These are phyloP conservation scores for Acleris literana DNA, from an alignment of 2,888 invertebrate species.

Conservation along the genomic window DNA sequence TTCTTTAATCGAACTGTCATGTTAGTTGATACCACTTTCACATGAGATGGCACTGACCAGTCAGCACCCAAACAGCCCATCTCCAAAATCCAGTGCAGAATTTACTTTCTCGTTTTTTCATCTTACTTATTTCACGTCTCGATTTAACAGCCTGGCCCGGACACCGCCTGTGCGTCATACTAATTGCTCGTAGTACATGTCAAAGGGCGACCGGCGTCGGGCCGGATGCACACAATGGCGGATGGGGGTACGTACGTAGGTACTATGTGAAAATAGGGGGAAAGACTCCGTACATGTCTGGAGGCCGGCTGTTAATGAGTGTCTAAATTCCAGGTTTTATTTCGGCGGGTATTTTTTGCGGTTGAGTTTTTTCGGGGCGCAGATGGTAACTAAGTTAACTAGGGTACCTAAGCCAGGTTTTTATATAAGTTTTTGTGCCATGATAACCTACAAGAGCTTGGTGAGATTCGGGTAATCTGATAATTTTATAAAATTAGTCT, in stretches of 20 bases:
- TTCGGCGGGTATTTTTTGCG: constrained; percentile 11
- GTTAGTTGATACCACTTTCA: too few relatives aligned
- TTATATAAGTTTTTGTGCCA: not conserved
- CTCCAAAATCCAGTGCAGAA: not conserved
- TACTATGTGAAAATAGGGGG: constrained; percentile 65
- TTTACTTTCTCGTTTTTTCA: not conserved
- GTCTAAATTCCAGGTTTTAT: constrained; percentile 42
- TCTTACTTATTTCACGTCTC: constrained; percentile 7
- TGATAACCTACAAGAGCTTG: not conserved
- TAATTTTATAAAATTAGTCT: too few relatives aligned
- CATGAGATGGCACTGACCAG: too few relatives aligned
- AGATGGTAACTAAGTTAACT: constrained; percentile 24
- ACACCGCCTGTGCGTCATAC: constrained; percentile 64
- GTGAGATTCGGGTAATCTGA: not conserved
- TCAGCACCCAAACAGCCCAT: too few relatives aligned
- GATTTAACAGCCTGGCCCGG: constrained; percentile 41
- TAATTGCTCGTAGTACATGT: constrained; percentile 82
- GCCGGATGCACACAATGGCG: constrained; percentile 80
- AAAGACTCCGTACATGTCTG: constrained; percentile 64
- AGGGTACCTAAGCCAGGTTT: constrained; percentile 2
- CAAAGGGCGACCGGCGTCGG: constrained; percentile 81
- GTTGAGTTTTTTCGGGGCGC: constrained; percentile 12
- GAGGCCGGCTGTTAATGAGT: constrained; percentile 66
- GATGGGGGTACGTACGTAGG: constrained; percentile 71
- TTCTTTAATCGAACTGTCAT: too few relatives aligned